These are phyloP conservation scores for Ranitomeya variabilis DNA, from an alignment of 2,113 vertebrate genomes.

Conservation along the genomic window DNA sequence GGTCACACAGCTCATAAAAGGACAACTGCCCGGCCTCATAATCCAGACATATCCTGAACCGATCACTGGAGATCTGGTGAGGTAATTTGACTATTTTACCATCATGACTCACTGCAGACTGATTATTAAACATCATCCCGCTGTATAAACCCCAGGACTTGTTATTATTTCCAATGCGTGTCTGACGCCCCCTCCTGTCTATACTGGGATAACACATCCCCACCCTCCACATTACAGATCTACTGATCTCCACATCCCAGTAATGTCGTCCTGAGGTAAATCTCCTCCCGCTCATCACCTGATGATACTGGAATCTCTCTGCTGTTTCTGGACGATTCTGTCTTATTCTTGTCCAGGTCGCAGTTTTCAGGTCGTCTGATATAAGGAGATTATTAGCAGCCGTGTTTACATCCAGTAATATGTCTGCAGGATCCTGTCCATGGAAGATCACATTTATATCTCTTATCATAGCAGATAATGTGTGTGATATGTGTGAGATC, in stretches of 20 bases:
- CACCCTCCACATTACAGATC: background rate
- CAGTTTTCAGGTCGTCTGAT: background rate
- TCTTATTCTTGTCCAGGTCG: background rate
- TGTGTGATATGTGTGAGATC: no score
- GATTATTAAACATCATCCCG: background rate
- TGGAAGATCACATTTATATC: no score
- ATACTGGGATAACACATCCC: background rate
- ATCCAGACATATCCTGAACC: no score
- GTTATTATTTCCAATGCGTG: background rate
- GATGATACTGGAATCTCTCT: background rate
- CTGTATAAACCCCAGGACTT: background rate
- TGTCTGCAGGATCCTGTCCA: no score
- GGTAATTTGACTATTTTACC: background rate
- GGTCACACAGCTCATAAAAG: no score
- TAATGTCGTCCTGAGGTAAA: background rate
- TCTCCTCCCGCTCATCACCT: background rate
- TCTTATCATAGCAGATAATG: background rate
- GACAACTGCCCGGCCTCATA: no score
- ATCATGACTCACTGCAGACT: background rate
- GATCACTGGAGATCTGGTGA: background rate
- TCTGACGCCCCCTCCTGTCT: background rate
- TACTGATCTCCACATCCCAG: background rate
- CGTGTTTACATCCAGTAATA: background rate
- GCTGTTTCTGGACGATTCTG: background rate
- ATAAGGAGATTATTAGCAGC: background rate